A percentile compares a stretch with the other conserved stretches of the same genome.
Evolutionary conservation across 2,113 vertebrate genomes (phyloP).

Genomic region (Aphelocoma coerulescens): DNA sequence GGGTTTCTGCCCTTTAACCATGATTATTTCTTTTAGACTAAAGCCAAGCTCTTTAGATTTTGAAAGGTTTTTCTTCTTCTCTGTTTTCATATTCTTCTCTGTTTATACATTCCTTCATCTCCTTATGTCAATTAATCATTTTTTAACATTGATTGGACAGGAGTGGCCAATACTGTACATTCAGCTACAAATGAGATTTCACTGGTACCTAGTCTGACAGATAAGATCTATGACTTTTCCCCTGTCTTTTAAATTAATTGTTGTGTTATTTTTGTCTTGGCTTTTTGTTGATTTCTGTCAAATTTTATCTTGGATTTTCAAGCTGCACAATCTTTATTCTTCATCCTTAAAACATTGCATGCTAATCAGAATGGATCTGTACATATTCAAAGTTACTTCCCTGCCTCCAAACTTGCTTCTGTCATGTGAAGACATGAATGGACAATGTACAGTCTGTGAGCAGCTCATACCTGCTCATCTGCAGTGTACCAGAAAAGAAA

Average conservation of each 20-base stretch:
- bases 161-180: neutral
- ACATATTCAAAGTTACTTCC: neutral
- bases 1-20: neutral
- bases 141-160: neutral
- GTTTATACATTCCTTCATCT: neutral
- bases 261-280: neutral
- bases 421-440: neutral
- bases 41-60: neutral
- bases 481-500: neutral
- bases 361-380: neutral
- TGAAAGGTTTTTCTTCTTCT: neutral
- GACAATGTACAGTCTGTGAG: fast-evolving
- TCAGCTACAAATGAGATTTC: neutral
- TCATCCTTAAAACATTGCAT: neutral
- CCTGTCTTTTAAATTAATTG: neutral
- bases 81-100: neutral
- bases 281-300: neutral
- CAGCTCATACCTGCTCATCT: neutral
- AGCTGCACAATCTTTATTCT: neutral
- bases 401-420: neutral
- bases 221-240: neutral
- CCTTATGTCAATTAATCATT: neutral
- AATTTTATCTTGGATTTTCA: neutral
- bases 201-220: neutral
- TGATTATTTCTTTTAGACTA: neutral